Base-by-base conservation (phyloP, 2,888 invertebrate genomes). In the Hydraecia micacea region DNA sequence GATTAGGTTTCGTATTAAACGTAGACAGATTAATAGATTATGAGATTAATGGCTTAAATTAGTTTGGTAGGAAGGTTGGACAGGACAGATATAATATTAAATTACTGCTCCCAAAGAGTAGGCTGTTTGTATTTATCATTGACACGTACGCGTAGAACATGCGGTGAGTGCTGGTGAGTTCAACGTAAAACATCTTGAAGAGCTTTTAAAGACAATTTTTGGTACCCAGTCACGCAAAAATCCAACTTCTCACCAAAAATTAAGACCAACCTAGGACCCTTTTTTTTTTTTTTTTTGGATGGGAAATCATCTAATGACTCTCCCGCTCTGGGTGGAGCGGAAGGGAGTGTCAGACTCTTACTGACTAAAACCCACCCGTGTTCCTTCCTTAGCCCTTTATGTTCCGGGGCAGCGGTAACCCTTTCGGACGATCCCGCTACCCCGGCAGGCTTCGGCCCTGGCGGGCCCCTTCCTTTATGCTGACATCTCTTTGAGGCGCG, bases 1-100 rank as follows among this genome's bases (percentile, higher is more conserved):
- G 78, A 69, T 74, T 63, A 71, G 68, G 66, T 77, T 66, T 58
- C 55, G 39, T 73, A 77, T 74, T 80, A 60, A 78, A 79, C 28
- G 42, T 68, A 74, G 73, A 73, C 73, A 75, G 83, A 86, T 85
- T 81, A 81, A 65, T 42, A 78, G 86, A 78, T 84, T 75, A 84
- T 65, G 46, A 58, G 82, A 83, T 84, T 86, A 81, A 84, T 83
- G 66, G 69, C 86, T 62, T 36, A 75, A 75, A 76, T 81, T 73
- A 81, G 76, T 70, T 32, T n/a, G 21, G 67, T 72, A 72, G 32
- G 49, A 55, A 66, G 72, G 63, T 77, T 67, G 9, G 39, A 73
- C 70, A 77, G 73, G 73, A 60, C 58, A 63, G 62, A 67, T 84
- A 63, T 67, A n/a, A 71, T 63, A 63, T 74, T 74, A 52, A 75